Conservation (phyloP, 2,888 invertebrate species). For the Xiphydria camelus region DNA sequence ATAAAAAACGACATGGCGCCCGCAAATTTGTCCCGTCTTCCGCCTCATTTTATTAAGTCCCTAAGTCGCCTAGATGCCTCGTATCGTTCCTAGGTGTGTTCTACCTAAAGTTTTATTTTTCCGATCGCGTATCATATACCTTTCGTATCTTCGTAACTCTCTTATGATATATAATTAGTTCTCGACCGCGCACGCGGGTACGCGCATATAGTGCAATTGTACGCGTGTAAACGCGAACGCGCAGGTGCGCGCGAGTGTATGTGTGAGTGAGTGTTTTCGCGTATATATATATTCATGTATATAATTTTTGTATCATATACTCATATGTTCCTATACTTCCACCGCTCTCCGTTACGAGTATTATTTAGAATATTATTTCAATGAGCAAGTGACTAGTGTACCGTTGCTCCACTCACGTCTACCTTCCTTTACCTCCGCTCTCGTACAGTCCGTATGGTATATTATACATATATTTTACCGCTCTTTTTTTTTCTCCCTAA, state of each 20-base stretch:
- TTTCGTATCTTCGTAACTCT: conserved; percentile 35
- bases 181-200: neutral
- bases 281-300: neutral
- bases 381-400: conserved; percentile 45
- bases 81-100: conserved; percentile 4
- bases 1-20: conserved; percentile 56
- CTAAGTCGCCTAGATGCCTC: conserved; percentile 10
- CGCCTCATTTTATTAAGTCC: neutral
- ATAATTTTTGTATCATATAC: conserved; percentile 30
- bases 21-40: conserved; percentile 21
- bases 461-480: conserved; percentile 4
- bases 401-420: conserved; percentile 12
- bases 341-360: conserved; percentile 32
- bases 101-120: conserved; percentile 4
- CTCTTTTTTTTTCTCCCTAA: conserved; percentile 15
- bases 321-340: conserved; percentile 35
- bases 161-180: conserved; percentile 11
- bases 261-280: neutral
- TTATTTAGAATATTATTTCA: conserved; percentile 51
- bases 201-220: neutral
- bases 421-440: too few species aligned
- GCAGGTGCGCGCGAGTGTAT: neutral
- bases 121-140: conserved; percentile 35
- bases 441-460: neutral
- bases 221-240: neutral